These are phyloP conservation scores for Chirona hameri DNA, from an alignment of 2,888 invertebrate genomes.

Conservation along the genomic window DNA sequence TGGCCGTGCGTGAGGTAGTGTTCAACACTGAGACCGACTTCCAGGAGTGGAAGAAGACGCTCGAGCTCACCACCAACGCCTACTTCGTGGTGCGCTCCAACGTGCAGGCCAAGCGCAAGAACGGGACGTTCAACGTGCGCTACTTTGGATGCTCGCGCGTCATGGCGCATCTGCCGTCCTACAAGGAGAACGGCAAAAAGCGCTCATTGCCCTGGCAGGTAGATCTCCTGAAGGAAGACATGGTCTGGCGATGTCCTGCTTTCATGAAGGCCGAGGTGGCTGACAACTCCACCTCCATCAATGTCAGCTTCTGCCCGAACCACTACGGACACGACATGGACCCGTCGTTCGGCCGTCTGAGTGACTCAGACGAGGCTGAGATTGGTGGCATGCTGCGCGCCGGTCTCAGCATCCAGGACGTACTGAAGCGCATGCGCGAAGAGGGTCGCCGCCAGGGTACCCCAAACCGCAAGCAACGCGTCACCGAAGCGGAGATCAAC, in stretches of 20 bases:
- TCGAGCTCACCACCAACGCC: not conserved
- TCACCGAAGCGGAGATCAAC: slow-evolving; percentile 1
- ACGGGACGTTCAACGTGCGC: not conserved
- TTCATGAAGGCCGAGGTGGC: slow-evolving; percentile 1
- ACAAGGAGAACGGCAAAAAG: slow-evolving; percentile 5
- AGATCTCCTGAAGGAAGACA: not conserved
- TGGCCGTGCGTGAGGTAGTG: slow-evolving; percentile 1
- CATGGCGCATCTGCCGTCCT: not conserved
- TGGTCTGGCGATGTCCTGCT: slow-evolving; percentile 9
- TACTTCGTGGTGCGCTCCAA: not conserved
- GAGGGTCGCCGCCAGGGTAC: not conserved
- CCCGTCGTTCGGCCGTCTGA: slow-evolving; percentile 1
- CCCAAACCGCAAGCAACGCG: slow-evolving; percentile 8
- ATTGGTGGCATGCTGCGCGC: not conserved
- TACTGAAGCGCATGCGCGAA: not conserved
- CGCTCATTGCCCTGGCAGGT: not conserved
- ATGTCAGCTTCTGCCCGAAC: slow-evolving; percentile 1
- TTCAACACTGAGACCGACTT: not conserved
- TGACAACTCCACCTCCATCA: not conserved
- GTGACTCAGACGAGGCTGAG: not conserved
- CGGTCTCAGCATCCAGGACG: not conserved
- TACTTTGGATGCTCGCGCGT: slow-evolving; percentile 1
- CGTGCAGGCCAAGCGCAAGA: not conserved
- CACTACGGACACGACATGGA: slow-evolving; percentile 23
- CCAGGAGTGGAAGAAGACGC: slow-evolving; percentile 1